Evolutionary conservation across 1,140 invertebrate species (phyloP).

Genomic region (Papilio helenus): DNA sequence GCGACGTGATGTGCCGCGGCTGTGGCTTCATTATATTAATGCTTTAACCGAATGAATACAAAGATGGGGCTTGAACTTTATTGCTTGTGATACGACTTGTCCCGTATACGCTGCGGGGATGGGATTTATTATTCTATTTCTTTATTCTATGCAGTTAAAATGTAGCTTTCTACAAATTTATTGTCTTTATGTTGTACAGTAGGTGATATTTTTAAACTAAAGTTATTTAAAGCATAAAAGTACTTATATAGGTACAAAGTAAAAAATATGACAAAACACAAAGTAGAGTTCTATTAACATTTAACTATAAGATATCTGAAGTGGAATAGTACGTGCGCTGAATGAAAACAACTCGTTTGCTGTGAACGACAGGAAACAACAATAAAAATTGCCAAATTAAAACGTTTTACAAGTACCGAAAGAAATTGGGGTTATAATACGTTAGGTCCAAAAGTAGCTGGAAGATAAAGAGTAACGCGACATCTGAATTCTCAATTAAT

Average conservation of each 20-base stretch:
- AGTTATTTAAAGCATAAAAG: background rate
- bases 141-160: background rate
- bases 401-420: background rate
- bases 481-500: too few relatives aligned
- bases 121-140: conserved; percentile 60
- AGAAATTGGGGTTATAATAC: too few relatives aligned
- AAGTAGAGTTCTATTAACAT: conserved; percentile 28
- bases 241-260: background rate
- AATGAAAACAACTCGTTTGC: background rate
- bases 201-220: background rate
- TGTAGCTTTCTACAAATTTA: background rate
- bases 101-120: conserved; percentile 60
- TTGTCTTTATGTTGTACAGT: background rate
- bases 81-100: conserved; percentile 48
- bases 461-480: too few relatives aligned
- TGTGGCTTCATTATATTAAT: conserved; percentile 81
- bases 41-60: conserved; percentile 76
- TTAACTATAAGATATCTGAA: background rate
- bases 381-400: background rate
- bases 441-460: too few relatives aligned
- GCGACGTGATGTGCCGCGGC: conserved; percentile 72
- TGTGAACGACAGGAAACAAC: background rate
- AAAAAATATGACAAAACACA: conserved; percentile 27
- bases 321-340: background rate
- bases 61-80: conserved; percentile 73